Evolutionary conservation across 92 coral and sea anemone species (phyloP).

Genomic region (Epizoanthus stellaris): DNA sequence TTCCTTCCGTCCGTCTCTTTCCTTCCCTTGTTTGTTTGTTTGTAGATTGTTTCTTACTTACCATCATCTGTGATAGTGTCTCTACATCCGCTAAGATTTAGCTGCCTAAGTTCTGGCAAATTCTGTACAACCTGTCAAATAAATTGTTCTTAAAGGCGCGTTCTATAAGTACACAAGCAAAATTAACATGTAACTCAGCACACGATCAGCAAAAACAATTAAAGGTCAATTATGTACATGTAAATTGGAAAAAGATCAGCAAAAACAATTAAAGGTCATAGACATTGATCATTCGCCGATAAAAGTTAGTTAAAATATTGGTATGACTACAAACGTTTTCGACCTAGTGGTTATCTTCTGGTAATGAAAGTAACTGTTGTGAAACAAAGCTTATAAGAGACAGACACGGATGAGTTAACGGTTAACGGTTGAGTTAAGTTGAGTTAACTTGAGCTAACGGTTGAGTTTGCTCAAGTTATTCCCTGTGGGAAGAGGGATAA

Average conservation of each 20-base stretch:
- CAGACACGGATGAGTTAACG: too few relatives aligned
- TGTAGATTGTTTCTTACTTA: conserved; percentile 30
- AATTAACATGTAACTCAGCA: not conserved
- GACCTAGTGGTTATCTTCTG: too few relatives aligned
- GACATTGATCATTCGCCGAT: too few relatives aligned
- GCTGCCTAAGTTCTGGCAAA: conserved; percentile 73
- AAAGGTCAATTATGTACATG: not conserved
- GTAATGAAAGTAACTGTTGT: too few relatives aligned
- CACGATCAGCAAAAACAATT: not conserved
- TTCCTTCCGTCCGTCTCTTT: not conserved
- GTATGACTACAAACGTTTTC: too few relatives aligned
- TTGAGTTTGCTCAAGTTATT: too few relatives aligned
- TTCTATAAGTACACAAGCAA: not conserved
- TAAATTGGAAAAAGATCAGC: not conserved
- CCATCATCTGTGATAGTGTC: conserved; percentile 90
- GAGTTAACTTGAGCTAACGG: too few relatives aligned
- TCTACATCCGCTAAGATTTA: conserved; percentile 96
- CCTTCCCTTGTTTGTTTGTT: not conserved
- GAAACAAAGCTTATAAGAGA: too few relatives aligned
- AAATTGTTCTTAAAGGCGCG: not conserved
- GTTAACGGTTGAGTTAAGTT: too few relatives aligned
- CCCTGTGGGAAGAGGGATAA: too few relatives aligned
- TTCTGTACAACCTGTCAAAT: conserved; percentile 67
- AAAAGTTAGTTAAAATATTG: too few relatives aligned
- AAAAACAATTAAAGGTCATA: too few relatives aligned